A percentile compares a stretch with the other conserved stretches of the same genome.
Evolutionary conservation across 2,888 invertebrate species (phyloP).

Genomic region (Acrobasis repandana): DNA sequence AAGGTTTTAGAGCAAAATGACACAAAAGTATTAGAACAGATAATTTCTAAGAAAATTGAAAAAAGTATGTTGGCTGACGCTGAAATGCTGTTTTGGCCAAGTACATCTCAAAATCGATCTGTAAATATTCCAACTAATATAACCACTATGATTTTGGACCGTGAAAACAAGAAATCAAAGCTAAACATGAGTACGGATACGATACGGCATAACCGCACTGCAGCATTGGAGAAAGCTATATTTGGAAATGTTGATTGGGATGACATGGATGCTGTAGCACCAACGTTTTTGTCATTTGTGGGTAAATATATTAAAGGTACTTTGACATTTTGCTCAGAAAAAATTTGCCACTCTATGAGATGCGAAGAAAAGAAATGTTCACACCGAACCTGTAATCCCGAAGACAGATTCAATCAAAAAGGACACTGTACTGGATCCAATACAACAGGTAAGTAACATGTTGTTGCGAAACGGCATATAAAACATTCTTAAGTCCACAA

Average conservation of each 20-base stretch:
- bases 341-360: conserved; percentile 70
- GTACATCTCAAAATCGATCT: conserved; percentile 36
- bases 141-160: conserved; percentile 60
- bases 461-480: too few species aligned
- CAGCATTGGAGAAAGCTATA: conserved; percentile 63
- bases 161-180: conserved; percentile 62
- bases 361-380: conserved; percentile 63
- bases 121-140: conserved; percentile 50
- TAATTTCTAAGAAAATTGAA: conserved; percentile 44
- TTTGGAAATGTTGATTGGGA: conserved; percentile 72
- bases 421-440: conserved; percentile 69
- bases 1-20: conserved; percentile 22
- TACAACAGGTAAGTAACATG: conserved; percentile 51
- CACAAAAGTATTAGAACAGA: conserved; percentile 34
- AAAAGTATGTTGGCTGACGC: conserved; percentile 47
- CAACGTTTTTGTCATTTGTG: conserved; percentile 68
- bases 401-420: conserved; percentile 60
- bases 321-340: conserved; percentile 69
- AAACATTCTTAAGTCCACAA: too few species aligned
- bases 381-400: conserved; percentile 62
- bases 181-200: conserved; percentile 59
- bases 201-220: conserved; percentile 56
- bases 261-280: conserved; percentile 65
- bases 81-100: conserved; percentile 71
- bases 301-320: conserved; percentile 73